These are phyloP conservation scores for Harpalus rubripes DNA, from an alignment of 2,888 invertebrate genomes.

Conservation along the genomic window DNA sequence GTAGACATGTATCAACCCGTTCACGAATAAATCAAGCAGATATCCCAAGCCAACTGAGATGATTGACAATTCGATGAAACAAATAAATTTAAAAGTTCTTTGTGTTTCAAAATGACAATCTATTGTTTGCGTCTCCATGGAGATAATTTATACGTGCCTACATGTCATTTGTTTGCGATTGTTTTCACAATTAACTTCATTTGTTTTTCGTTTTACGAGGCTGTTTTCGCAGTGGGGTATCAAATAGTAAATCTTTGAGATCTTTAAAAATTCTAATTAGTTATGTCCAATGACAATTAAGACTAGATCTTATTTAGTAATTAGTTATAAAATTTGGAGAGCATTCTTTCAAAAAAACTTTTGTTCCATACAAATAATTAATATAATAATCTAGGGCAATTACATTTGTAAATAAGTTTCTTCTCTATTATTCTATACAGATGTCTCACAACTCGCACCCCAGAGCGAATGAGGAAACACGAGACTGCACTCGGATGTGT, in stretches of 20 bases:
- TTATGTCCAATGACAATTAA: no score
- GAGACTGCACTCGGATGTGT: no score
- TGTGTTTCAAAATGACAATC: constrained; percentile 69
- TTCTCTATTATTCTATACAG: no score
- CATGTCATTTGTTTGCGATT: constrained; percentile 45
- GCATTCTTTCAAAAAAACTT: no score
- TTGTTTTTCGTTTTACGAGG: constrained; percentile 23
- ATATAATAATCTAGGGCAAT: no score
- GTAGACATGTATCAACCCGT: constrained; percentile 41
- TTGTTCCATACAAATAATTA: no score
- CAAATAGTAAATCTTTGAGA: not conserved
- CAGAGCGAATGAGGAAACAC: no score
- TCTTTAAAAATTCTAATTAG: not conserved
- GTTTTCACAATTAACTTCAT: constrained; percentile 44
- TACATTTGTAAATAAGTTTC: no score
- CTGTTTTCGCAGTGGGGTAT: not conserved
- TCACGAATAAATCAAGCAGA: constrained; percentile 71
- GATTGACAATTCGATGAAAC: constrained; percentile 71
- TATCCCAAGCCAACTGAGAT: constrained; percentile 69
- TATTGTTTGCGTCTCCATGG: constrained; percentile 69
- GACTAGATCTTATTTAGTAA: no score
- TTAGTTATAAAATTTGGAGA: no score
- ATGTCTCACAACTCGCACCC: no score
- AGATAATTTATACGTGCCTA: constrained; percentile 68
- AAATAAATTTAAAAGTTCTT: constrained; percentile 71